phyloP scores from a whole-genome alignment of 2,113 vertebrate species.

The Eolophus roseicapilla region DNA sequence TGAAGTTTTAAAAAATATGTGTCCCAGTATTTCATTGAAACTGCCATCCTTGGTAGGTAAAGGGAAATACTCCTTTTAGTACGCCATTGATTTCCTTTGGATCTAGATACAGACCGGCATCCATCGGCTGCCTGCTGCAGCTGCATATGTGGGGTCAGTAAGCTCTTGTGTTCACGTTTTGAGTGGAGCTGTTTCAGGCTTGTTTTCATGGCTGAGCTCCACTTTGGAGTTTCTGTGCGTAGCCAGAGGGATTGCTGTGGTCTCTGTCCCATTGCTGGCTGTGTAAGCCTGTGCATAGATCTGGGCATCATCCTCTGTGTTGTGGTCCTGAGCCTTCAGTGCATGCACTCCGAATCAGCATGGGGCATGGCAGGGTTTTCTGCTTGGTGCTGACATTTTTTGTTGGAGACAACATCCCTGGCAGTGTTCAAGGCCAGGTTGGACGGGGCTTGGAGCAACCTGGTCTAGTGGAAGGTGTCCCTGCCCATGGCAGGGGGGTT shows the following conservation, averaged over 20 bases:
- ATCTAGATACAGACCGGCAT: neutral
- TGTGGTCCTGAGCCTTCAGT: neutral
- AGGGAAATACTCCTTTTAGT: neutral
- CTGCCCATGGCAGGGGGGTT: neutral
- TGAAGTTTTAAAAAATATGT: slow-evolving; percentile 43
- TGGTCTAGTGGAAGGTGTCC: neutral
- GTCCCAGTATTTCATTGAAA: slow-evolving; percentile 21
- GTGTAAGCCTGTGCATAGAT: accelerated
- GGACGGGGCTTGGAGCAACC: neutral
- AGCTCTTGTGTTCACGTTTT: accelerated
- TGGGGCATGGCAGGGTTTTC: neutral
- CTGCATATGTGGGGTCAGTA: accelerated
- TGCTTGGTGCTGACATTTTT: accelerated
- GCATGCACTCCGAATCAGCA: accelerated
- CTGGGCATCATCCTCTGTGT: neutral
- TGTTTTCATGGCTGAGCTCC: neutral
- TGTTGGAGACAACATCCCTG: accelerated
- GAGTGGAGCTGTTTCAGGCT: neutral
- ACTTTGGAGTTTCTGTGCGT: neutral
- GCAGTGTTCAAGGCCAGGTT: neutral
- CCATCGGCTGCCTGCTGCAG: accelerated
- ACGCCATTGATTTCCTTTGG: neutral
- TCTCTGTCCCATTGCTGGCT: neutral
- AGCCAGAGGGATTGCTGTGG: neutral
- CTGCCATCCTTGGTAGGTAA: neutral